Base-by-base conservation (phyloP, 1,140 invertebrate genomes). In the Oscheius sp. region DNA sequence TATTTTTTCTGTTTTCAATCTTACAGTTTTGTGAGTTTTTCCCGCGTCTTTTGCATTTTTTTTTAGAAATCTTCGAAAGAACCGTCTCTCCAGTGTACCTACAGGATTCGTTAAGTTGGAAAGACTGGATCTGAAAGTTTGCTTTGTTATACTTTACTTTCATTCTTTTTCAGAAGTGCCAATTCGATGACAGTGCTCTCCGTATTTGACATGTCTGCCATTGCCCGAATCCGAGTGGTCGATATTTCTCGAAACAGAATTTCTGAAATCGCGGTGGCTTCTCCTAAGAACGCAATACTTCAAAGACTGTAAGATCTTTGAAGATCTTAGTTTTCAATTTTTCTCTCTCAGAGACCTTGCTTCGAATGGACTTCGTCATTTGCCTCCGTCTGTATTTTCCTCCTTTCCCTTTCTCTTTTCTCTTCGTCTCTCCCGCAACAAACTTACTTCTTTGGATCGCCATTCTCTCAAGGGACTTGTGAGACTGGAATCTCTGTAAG, bases 351-450 rank as follows among this genome's bases (percentile, higher is more conserved):
- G 69, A 36, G 69, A 71, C 58, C 42, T 71, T 2, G 46, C 61
- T 3, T 49, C 59, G 18, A 71, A 71, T 34, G 28, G 45, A 3
- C 34, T 71, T 18, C 34, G 52, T 0, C 28, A 34, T 38, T 10
- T 71, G 18, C 38, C 38, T 10, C 23, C 69, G n/a, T 58, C 42
- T 0, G 1, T n/a, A 2, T 71, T 71, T 52, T 46, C 59, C 34
- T n/a, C 38, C 35, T 65, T 95, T n/a, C 88, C 88, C 10, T 86
- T 87, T 26, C 86, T 95, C 23, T 88, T 89, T 66, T 89, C 91
- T 74, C 86, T 95, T 67, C 91, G 91, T 80, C 84, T 95, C 61
- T 92, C 91, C 78, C 90, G 90, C 80, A 95, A 95, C 88, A 88
- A 88, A 73, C 86, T 95, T 49, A 85, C 84, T 65, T 87, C 86